Evolutionary conservation across 2,888 invertebrate genomes (phyloP), one percentile per base, ranked within the genome.

Genomic region (Dasysyrphus albostriatus): DNA sequence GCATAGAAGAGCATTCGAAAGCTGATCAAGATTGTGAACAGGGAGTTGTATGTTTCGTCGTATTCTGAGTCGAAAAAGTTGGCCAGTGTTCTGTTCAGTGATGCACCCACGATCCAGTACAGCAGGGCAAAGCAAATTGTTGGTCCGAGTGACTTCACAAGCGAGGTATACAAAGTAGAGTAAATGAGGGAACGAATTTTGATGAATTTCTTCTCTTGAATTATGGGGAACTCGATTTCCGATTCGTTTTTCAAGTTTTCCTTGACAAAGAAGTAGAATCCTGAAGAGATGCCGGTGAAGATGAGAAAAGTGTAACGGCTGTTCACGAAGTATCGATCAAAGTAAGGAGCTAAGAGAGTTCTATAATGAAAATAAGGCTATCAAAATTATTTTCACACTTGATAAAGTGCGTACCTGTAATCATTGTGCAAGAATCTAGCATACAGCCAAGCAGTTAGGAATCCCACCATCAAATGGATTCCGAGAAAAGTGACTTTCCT

Each of bases 221-320:
- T 94, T n/a, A 95, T 94, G 9, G 96, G 95, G 90, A 96, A 97
- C 34, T 94, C 93, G 0, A 96, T 92, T 92, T 90, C 88, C 0
- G 89, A 89, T n/a, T 91, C 91, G 5, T 88, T 84, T 0, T 81
- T 87, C 8, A 91, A 67, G 67, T 91, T 89, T n/a, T 90, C 89
- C 12, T 88, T 89, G 3, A 89, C 84, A 63, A 92, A 93, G 73
- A 90, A 94, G 88, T 94, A 94, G 19, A 94, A 90, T 42, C 96
- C 96, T 88, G 94, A 95, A 94, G 95, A 95, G 88, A 95, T 93
- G 16, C 96, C 96, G 83, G 94, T 94, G 85, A 95, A 93, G 59
- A 96, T 93, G 37, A 97, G 90, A 90, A 95, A 96, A 59, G 95
- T 93, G 88, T 95, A 94, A 88, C 95, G 95, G 90, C 96, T 96